Evolutionary conservation across 2,888 invertebrate species (phyloP).

Genomic region (Alloplasta piceator): DNA sequence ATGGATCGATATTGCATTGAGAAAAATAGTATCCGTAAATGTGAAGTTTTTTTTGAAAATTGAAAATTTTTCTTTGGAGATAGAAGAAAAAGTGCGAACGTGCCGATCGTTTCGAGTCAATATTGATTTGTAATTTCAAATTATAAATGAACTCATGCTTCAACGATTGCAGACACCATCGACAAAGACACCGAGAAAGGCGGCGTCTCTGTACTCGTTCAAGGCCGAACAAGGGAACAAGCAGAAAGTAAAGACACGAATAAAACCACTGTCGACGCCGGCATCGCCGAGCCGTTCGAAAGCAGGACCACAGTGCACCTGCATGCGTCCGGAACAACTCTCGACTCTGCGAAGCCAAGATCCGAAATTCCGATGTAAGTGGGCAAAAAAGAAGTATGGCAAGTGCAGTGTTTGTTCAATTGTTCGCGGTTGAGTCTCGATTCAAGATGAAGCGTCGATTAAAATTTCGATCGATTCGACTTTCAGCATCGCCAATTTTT

Average conservation of each 20-base stretch:
- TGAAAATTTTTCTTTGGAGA: not conserved
- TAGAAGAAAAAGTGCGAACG: not conserved
- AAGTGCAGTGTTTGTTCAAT: no score
- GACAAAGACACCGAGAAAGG: constrained; percentile 99
- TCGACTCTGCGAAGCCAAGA: constrained; percentile 93
- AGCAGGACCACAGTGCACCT: constrained; percentile 97
- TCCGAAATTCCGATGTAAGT: constrained; percentile 88
- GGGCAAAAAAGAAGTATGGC: not conserved
- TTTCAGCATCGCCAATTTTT: not conserved
- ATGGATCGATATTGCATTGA: constrained; percentile 57
- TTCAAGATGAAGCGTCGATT: no score
- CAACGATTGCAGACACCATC: constrained; percentile 92
- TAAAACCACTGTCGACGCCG: constrained; percentile 96
- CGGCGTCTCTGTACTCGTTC: constrained; percentile 97
- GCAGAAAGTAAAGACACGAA: constrained; percentile 93
- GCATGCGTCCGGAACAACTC: constrained; percentile 97
- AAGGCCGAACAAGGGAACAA: constrained; percentile 93
- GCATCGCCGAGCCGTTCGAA: constrained; percentile 95
- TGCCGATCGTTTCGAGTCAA: not conserved
- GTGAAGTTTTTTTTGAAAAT: not conserved
- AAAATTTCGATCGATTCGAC: constrained; percentile 4
- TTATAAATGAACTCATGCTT: constrained; percentile 65
- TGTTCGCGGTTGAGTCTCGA: no score
- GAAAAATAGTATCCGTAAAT: not conserved
- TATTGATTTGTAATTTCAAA: constrained; percentile 26